Evolutionary conservation across 2,888 invertebrate species (phyloP), one percentile per base, ranked within the genome.

Genomic region (Tenthredo notha): DNA sequence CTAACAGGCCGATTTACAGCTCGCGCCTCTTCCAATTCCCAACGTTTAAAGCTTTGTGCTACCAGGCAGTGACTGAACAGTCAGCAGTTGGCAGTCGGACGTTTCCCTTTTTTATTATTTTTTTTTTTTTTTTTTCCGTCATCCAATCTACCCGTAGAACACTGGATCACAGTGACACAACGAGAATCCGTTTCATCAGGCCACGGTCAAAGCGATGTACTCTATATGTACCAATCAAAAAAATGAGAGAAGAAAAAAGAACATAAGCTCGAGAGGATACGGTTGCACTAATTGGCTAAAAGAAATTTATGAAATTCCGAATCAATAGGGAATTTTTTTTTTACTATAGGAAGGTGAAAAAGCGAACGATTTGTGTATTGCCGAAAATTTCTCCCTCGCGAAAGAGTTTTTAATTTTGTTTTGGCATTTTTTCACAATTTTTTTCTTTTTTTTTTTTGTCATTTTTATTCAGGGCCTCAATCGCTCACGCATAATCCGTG

Each of bases 1-100:
- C 80, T 80, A 80, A 80, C 80, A 80, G 80, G 80, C 80, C 80
- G 80, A 80, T 80, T 80, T 80, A 80, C 80, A 80, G 61, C 80
- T 80, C 61, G 80, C 61, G 61, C 80, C 80, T 80, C 80, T 80
- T 58, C 61, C 80, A 80, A 80, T 80, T 80, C 37, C 80, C 80
- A 65, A 5, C 80, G 61, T 80, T 80, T 80, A 80, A 80, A 80
- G 80, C 80, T 80, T 77, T 80, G 80, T 80, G 40, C 37, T 40
- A 80, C 61, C 15, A 9, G 80, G 58, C 80, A 65, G 80, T 37
- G 61, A 61, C 58, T 80, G 80, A 37, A 80, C 61, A 80, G 80
- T 80, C 61, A 37, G 61, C 80, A 61, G 61, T 61, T 74, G 37
- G 50, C 33, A 54, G 29, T 80, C 37, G 77, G 21, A 80, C 80